Evolutionary conservation across 2,888 invertebrate genomes (phyloP), one percentile per base, ranked within the genome.

Genomic region (Phlogophora meticulosa): DNA sequence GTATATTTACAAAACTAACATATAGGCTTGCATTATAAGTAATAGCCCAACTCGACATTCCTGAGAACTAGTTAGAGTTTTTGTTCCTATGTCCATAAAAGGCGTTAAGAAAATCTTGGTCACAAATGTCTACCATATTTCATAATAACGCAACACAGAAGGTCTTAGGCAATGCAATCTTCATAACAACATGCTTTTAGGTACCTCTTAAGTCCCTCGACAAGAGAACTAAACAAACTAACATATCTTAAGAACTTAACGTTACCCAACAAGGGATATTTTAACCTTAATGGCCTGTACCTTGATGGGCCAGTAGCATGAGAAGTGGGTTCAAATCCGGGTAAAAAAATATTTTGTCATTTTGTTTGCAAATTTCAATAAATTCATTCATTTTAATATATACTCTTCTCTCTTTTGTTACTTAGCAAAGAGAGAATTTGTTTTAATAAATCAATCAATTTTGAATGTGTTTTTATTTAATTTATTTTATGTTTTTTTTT

Each of bases 171-270:
- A 65, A 64, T 0, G 22, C 55, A 51, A 61, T 61, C 7, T 22
- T 56, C 42, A 42, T 17, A 59, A 52, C 55, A 22, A 24, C 52
- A 53, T 48, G 36, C 51, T 32, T 55, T n/a, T 15, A 78, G 34
- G 20, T 52, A 45, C 40, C 34, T 53, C 63, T 53, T 34, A 20
- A 56, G 36, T 15, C 45, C 53, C 15, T 42, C n/a, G 20, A 40
- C 36, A 20, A 45, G 43, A 46, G 52, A 43, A 7, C 10, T 71
- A 57, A 69, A 58, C 72, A 57, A 77, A 61, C 49, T 53, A 20
- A 17, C 45, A 11, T 52, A n/a, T 22, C 51, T 71, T 45, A n/a
- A 43, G 36, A 42, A 36, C 48, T 42, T 58, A 53, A 67, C 32
- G 40, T 78, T 64, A 22, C 65, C 11, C 40, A 64, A 78, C 7